A percentile compares a stretch with the other conserved stretches of the same genome.
These are phyloP conservation scores for Ciconia nigra DNA, from an alignment of 2,797 vertebrate genomes.

Conservation along the genomic window DNA sequence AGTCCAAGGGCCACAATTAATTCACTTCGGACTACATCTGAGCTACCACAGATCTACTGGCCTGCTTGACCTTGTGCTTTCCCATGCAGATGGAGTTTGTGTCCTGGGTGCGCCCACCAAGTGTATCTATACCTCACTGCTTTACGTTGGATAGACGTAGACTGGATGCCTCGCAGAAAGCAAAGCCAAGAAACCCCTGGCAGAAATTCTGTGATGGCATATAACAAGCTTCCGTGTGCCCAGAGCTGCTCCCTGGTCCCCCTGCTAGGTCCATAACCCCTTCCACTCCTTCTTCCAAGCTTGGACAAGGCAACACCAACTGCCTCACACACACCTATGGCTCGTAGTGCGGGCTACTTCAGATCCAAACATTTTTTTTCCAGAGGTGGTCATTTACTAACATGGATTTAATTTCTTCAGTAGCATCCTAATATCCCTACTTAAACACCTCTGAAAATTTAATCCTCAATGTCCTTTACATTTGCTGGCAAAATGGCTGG, in stretches of 20 bases:
- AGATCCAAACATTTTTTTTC: not conserved
- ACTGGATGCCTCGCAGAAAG: not conserved
- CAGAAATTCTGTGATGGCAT: not conserved
- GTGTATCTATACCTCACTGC: not conserved
- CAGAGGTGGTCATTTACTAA: not conserved
- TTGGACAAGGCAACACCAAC: not conserved
- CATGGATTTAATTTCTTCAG: not conserved
- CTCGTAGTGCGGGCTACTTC: fast-evolving
- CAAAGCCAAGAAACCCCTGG: not conserved
- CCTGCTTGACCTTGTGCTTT: not conserved
- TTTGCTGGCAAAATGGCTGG: not conserved
- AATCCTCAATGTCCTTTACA: not conserved
- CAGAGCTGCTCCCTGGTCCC: not conserved
- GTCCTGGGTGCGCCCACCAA: fast-evolving
- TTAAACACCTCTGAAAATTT: not conserved
- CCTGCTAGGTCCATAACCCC: not conserved
- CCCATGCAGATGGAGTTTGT: not conserved
- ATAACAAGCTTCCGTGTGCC: not conserved
- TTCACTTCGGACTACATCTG: not conserved
- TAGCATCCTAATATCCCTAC: not conserved
- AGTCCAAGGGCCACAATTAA: not conserved
- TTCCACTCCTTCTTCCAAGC: not conserved
- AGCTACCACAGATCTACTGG: not conserved
- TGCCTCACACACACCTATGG: not conserved
- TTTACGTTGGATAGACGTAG: not conserved